These are phyloP conservation scores for Parapristionchus giblindavisi DNA, from an alignment of 2,888 invertebrate genomes.

Conservation along the genomic window DNA sequence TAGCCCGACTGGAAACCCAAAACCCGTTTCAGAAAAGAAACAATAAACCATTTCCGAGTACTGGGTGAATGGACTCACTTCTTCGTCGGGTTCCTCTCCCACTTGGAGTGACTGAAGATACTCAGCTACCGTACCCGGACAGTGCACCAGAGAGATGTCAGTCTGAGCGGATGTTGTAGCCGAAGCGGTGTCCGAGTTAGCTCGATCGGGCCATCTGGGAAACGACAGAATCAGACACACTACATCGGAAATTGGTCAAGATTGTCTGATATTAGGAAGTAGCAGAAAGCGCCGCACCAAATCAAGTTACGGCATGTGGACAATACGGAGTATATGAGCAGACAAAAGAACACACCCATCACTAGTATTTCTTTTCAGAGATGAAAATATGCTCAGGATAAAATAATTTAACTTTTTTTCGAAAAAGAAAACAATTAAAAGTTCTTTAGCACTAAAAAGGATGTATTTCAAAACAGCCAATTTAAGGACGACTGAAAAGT, in stretches of 20 bases:
- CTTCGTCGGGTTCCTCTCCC: constrained; percentile 6
- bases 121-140: constrained; percentile 5
- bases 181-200: background rate
- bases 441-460: too few species aligned
- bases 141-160: constrained; percentile 31
- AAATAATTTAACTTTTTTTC: too few species aligned
- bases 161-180: constrained; percentile 31
- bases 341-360: too few species aligned
- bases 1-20: too few species aligned
- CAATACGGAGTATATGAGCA: too few species aligned
- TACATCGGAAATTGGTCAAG: background rate
- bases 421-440: too few species aligned
- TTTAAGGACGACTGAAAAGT: too few species aligned
- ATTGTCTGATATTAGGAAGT: background rate
- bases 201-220: constrained; percentile 31
- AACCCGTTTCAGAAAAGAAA: constrained; percentile 16
- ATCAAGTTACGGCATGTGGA: background rate
- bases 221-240: too few species aligned
- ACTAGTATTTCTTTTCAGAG: too few species aligned
- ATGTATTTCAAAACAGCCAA: too few species aligned
- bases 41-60: constrained; percentile 36
- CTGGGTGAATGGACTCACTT: constrained; percentile 33
- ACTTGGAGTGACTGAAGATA: constrained; percentile 29
- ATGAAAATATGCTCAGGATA: too few species aligned
- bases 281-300: background rate